Evolutionary conservation across 2,888 invertebrate genomes (phyloP).

Genomic region (Caprella mutica): DNA sequence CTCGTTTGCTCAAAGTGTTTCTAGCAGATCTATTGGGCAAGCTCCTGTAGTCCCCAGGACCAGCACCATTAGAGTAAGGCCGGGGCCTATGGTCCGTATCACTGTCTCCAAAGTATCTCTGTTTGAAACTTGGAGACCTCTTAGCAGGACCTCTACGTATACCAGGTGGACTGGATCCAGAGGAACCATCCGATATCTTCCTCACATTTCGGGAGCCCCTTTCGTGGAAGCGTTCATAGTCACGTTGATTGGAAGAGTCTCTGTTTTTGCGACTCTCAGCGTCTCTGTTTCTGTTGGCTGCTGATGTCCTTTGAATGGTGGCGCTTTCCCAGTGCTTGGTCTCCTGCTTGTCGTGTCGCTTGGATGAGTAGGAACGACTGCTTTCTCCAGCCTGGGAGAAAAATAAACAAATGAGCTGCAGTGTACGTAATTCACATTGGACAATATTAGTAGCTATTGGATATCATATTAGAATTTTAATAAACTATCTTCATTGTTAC

Average conservation of each 20-base stretch:
- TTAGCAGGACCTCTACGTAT: not conserved
- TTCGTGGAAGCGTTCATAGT: not conserved
- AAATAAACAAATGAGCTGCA: no score
- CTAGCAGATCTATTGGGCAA: slow-evolving; percentile 18
- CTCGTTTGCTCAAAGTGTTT: no score
- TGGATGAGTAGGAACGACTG: not conserved
- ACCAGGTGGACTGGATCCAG: not conserved
- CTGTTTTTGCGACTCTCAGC: slow-evolving; percentile 2
- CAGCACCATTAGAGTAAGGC: no score
- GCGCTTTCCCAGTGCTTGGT: slow-evolving; percentile 23
- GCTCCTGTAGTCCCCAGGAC: slow-evolving; percentile 26
- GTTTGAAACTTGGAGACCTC: slow-evolving; percentile 21
- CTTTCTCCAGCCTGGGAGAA: not conserved
- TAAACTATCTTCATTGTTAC: no score
- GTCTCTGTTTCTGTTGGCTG: not conserved
- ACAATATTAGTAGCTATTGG: no score
- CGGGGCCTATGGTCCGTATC: slow-evolving; percentile 19
- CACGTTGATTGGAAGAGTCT: not conserved
- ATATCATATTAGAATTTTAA: no score
- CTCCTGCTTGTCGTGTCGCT: slow-evolving; percentile 9
- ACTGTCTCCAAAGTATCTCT: slow-evolving; percentile 32
- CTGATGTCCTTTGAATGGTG: slow-evolving; percentile 16
- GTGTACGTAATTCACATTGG: no score
- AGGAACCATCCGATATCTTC: not conserved
- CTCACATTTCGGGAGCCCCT: not conserved